These are phyloP conservation scores for Nipponia nippon DNA, from an alignment of 2,113 vertebrate species.

Conservation along the genomic window DNA sequence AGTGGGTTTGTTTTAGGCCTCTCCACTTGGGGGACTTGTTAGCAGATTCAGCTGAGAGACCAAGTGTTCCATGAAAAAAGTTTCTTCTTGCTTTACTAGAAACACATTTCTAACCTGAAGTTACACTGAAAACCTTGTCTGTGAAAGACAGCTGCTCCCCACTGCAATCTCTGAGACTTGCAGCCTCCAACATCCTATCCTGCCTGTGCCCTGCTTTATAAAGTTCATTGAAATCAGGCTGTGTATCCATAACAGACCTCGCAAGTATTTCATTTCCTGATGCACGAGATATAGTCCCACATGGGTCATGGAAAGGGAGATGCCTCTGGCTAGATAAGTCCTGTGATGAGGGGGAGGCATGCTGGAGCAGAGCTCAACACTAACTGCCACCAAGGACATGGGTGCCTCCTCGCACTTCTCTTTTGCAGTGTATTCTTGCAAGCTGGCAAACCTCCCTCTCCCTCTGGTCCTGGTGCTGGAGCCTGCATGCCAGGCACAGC, in stretches of 20 bases:
- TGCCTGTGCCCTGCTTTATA: neutral
- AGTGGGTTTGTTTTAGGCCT: neutral
- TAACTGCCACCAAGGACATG: neutral
- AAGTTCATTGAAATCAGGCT: neutral
- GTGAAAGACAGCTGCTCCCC: neutral
- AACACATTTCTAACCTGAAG: neutral
- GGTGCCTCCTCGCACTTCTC: neutral
- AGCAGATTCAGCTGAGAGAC: neutral
- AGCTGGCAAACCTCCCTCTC: neutral
- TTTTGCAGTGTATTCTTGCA: neutral
- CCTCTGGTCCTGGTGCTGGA: neutral
- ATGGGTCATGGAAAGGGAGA: neutral
- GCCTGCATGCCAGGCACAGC: conserved; percentile 7
- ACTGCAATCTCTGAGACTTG: neutral
- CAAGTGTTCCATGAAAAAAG: neutral
- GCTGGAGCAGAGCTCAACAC: neutral
- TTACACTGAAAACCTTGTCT: neutral
- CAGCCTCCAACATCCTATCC: neutral
- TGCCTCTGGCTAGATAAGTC: neutral
- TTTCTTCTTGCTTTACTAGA: neutral
- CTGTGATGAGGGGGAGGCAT: neutral
- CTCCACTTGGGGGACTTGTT: neutral
- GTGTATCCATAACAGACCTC: neutral
- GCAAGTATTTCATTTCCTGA: conserved; percentile 29
- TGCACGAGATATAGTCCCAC: neutral